Evolutionary conservation across 2,797 vertebrate genomes (phyloP), one percentile per base, ranked within the genome.

Genomic region (Chloroceryle amazona): DNA sequence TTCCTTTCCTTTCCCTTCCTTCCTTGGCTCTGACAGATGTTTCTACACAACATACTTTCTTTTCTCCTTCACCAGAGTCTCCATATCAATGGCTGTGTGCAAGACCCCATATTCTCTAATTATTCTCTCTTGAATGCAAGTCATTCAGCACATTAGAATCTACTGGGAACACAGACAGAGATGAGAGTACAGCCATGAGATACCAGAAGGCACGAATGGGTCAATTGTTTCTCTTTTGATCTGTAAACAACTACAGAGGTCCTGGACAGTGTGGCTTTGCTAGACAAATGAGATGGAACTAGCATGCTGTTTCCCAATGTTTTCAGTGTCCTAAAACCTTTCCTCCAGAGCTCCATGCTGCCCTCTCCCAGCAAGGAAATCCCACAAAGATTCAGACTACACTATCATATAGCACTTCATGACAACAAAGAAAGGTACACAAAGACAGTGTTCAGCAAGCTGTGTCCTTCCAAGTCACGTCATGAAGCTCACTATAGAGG

Each of bases 161-260:
- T 28, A 35, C 49, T 39, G 46, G 55, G 17, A 88, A 80, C 82
- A 61, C 33, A 49, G 47, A 47, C 67, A 51, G 22, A 80, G 67
- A 73, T 65, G 1, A 51, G 57, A 67, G 42, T 16, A 47, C 31
- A 74, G 80, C 52, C 78, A 74, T 10, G 61, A 78, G 61, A 67
- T 57, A 52, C 7, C 66, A 81, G 17, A 86, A 85, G 68, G 44
- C 73, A 90, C 73, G 61, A 96, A 94, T 63, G 41, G 37, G 57
- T 86, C 65, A 78, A 41, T 61, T 86, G 88, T 86, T 88, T 88
- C 86, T 81, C 74, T 83, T 89, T 51, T 75, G 17, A 82, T 87
- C 75, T 90, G 47, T 87, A 73, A 95, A 89, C 67, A 96, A 12
- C 28, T 55, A 55, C 47, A 74, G 68, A 82, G 25, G 11, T 91